These are phyloP conservation scores for Caenorhabditis zanzibari DNA, from an alignment of 2,888 invertebrate genomes.

Conservation along the genomic window DNA sequence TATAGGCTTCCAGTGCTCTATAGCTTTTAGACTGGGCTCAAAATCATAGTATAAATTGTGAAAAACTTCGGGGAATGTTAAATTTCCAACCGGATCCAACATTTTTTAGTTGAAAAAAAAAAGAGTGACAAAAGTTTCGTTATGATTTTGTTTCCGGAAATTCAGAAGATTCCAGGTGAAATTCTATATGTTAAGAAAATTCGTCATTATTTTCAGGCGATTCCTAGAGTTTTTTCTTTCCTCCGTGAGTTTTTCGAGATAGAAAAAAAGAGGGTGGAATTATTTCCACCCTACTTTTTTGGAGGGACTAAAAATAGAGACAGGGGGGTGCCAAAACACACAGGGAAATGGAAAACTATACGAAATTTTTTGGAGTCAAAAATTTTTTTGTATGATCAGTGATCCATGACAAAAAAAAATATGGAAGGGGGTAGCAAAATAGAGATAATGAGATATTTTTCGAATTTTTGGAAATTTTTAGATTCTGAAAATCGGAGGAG, in stretches of 20 bases:
- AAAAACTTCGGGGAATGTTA: conserved; percentile 53
- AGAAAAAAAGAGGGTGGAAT: no score
- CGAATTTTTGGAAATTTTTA: background rate
- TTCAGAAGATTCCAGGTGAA: conserved; percentile 16
- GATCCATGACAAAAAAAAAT: background rate
- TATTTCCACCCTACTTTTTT: no score
- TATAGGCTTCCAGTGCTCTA: background rate
- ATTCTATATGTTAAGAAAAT: conserved; percentile 1
- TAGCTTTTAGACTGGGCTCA: background rate
- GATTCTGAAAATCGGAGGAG: no score
- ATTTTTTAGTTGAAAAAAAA: conserved; percentile 11
- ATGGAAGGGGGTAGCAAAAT: background rate
- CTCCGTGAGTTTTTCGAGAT: background rate
- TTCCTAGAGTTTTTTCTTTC: background rate
- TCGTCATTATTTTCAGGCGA: conserved; percentile 20
- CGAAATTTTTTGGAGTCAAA: background rate
- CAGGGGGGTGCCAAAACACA: no score
- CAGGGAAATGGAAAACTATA: no score
- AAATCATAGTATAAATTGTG: conserved; percentile 38
- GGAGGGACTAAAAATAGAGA: no score
- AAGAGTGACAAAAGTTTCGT: background rate
- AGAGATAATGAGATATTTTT: background rate
- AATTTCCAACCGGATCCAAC: conserved; percentile 18
- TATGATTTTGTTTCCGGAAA: background rate
- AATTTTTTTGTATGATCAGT: background rate